phyloP scores from a whole-genome alignment of 2,113 vertebrate genomes.

The Caranx ignobilis region DNA sequence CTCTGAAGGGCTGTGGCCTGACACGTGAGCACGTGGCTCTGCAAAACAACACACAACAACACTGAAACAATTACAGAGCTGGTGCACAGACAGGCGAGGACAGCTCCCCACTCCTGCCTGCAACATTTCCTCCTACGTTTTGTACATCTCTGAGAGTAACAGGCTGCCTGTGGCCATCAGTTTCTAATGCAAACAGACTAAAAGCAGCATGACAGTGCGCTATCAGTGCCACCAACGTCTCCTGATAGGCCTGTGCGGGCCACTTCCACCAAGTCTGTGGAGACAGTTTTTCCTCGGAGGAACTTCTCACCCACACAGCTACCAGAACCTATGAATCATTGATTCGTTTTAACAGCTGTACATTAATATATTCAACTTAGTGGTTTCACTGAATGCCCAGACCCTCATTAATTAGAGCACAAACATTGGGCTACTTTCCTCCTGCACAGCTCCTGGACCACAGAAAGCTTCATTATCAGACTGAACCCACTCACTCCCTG shows the following conservation, averaged over 20 bases:
- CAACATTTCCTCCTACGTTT: not conserved
- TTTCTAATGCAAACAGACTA: slow-evolving; percentile 43
- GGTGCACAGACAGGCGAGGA: not conserved
- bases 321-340: not conserved
- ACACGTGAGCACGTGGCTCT: slow-evolving; percentile 68
- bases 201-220: slow-evolving; percentile 28
- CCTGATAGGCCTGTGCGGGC: slow-evolving; percentile 13
- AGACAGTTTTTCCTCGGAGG: slow-evolving; percentile 27
- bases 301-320: slow-evolving; percentile 21
- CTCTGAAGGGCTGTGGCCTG: slow-evolving; percentile 45
- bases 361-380: not conserved
- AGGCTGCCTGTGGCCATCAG: not conserved
- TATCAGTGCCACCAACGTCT: slow-evolving; percentile 11
- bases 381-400: not conserved
- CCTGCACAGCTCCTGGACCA: not conserved
- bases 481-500: not conserved
- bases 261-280: slow-evolving; percentile 33
- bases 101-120: not conserved
- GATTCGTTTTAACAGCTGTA: slow-evolving; percentile 8
- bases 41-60: slow-evolving; percentile 53
- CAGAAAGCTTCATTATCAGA: not conserved
- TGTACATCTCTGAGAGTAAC: not conserved
- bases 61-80: slow-evolving; percentile 4
- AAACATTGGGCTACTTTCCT: not conserved
- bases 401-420: not conserved